Base-by-base conservation (phyloP, 2,888 invertebrate genomes). In the Hemithea aestivaria region DNA sequence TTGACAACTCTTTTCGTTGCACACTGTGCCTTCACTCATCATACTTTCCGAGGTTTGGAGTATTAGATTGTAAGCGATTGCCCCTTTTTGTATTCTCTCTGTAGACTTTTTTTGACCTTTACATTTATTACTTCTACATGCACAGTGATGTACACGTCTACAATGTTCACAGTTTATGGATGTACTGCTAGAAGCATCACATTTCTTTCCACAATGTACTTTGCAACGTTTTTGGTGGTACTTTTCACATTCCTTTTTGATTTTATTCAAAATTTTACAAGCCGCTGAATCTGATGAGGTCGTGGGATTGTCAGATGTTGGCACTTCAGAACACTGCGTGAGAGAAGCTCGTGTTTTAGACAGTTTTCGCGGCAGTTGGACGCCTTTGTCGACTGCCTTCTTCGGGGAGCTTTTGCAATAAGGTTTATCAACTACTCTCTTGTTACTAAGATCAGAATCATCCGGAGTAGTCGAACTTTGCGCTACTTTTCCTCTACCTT, bases 51-150 rank as follows among this genome's bases (percentile, higher is more conserved):
- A 83, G 6, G 83, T 77, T 50, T 87, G 83, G 32, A 87, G 60
- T n/a, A 87, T 81, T 26, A 87, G 58, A 48, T 87, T 87, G 52
- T 87, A 87, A 6, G 87, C 87, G 0, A 87, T 64, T 27, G 80
- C 71, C 51, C 77, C 81, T 42, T 78, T 81, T 38, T 69, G 73
- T 0, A 53, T 10, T 40, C 77, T 82, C 6, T 82, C 82, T 2
- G 49, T 53, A 1, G 48, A 40, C 52, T 73, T 82, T 2, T 59
- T 72, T 28, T 70, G 59, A 7, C 54, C 51, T 52, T 71, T 80
- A 48, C 83, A 81, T 58, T 73, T 80, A 42, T 80, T 73, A 3
- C 51, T 54, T 51, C 66, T 61, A 40, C 82, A 83, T 4, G 56
- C 45, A 39, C 80, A 83, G 25, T 76, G 59, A 41, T 80, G 78